Percentiles rank a stretch among this genome's conserved stretches.
These are phyloP conservation scores for Stenolophus ochropezus DNA, from an alignment of 2,888 invertebrate species.

Conservation along the genomic window DNA sequence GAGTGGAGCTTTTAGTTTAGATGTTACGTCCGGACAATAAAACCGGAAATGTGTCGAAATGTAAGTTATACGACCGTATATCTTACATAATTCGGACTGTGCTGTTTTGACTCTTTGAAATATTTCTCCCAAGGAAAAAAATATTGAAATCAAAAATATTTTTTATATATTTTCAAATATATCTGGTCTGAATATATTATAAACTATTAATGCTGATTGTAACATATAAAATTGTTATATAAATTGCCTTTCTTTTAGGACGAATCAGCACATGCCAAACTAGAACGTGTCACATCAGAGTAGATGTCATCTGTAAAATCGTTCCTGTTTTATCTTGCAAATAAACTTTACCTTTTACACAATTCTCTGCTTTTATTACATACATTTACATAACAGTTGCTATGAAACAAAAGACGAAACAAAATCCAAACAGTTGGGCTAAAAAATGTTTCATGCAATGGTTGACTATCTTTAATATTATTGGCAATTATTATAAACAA, in stretches of 20 bases:
- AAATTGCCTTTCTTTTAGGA: too few relatives aligned
- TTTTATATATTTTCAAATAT: too few relatives aligned
- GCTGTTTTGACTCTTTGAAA: background rate
- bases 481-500: too few relatives aligned
- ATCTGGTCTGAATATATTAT: too few relatives aligned
- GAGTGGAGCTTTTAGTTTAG: background rate
- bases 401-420: background rate
- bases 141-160: background rate
- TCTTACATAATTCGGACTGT: background rate
- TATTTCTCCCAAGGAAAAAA: background rate
- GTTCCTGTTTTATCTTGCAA: conserved; percentile 30
- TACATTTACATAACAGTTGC: conserved; percentile 10
- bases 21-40: background rate
- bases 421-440: background rate
- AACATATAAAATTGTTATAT: background rate
- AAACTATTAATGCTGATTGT: background rate
- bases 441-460: too few relatives aligned
- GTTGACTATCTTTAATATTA: too few relatives aligned
- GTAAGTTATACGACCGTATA: background rate
- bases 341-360: conserved; percentile 27
- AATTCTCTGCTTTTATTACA: conserved; percentile 20
- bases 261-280: too few relatives aligned
- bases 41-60: conserved; percentile 3
- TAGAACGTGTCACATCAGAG: too few relatives aligned
- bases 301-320: background rate